Conservation (phyloP, 2,113 vertebrate species). For the Mola mola region DNA sequence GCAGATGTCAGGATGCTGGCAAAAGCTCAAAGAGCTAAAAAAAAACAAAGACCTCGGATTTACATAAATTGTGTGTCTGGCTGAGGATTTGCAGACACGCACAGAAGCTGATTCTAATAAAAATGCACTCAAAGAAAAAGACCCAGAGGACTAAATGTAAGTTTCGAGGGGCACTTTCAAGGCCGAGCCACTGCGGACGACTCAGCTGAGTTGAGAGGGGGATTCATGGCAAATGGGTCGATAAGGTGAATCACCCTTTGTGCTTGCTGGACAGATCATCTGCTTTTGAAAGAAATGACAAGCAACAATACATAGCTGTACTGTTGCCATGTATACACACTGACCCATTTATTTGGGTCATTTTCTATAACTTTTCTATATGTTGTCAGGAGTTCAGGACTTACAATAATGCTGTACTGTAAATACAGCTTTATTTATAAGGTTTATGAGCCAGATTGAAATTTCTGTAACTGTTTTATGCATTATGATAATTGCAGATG, state of each 20-base stretch:
- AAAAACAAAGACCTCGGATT: constrained; percentile 39
- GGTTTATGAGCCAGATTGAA: no score
- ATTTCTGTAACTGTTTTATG: no score
- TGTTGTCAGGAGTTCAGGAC: background rate
- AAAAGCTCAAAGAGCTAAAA: constrained; percentile 17
- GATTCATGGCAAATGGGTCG: background rate
- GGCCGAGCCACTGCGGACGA: constrained; percentile 50
- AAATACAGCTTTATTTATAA: no score
- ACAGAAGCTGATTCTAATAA: constrained; percentile 18
- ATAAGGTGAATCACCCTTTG: background rate
- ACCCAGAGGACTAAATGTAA: constrained; percentile 14
- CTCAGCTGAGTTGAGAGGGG: constrained; percentile 48
- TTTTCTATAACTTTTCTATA: no score
- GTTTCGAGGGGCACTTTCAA: constrained; percentile 26
- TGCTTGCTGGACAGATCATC: no score
- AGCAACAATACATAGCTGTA: no score
- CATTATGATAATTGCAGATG: no score
- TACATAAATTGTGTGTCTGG: constrained; percentile 20
- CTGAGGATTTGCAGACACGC: constrained; percentile 31
- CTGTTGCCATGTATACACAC: no score
- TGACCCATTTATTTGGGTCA: no score
- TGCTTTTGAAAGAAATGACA: no score
- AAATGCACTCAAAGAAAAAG: constrained; percentile 18
- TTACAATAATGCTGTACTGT: no score
- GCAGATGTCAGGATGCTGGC: constrained; percentile 10